Evolutionary conservation across 2,113 vertebrate species (phyloP).

Genomic region (Sceloporus tristichus): DNA sequence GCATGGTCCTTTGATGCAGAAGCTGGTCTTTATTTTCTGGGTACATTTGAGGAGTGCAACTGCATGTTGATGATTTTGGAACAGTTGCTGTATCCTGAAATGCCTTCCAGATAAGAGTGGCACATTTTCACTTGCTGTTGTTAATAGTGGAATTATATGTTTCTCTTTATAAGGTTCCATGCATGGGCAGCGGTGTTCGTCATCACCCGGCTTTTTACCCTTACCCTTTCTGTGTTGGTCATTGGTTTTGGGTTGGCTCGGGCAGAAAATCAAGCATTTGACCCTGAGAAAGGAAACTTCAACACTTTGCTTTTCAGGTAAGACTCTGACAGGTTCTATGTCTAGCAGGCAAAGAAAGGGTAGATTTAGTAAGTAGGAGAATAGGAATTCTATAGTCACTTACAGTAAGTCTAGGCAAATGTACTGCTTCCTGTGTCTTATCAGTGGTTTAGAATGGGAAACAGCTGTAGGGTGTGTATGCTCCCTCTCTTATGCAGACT

Average conservation of each 20-base stretch:
- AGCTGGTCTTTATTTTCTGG: not conserved
- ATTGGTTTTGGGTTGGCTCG: constrained; percentile 94
- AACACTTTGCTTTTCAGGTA: constrained; percentile 94
- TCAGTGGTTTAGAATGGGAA: not conserved
- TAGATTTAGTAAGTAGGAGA: too few relatives aligned
- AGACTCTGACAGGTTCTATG: constrained; percentile 13
- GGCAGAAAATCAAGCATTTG: constrained; percentile 87
- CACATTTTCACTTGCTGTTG: not conserved
- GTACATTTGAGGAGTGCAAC: not conserved
- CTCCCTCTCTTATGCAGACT: not conserved
- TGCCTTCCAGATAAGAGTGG: not conserved
- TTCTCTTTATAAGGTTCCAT: constrained; percentile 85
- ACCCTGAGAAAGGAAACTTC: constrained; percentile 91
- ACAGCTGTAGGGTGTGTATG: not conserved
- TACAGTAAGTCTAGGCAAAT: not conserved
- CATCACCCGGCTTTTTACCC: constrained; percentile 89
- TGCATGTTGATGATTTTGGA: too few relatives aligned
- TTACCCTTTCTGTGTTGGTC: constrained; percentile 93
- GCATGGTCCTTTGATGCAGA: not conserved
- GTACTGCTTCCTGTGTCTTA: not conserved
- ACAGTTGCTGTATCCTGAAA: not conserved
- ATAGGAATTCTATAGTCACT: not conserved
- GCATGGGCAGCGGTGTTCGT: constrained; percentile 93
- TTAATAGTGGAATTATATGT: not conserved
- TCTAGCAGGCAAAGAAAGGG: not conserved